These are phyloP conservation scores for Gymnodraco acuticeps DNA, from an alignment of 2,797 vertebrate genomes.

Conservation along the genomic window DNA sequence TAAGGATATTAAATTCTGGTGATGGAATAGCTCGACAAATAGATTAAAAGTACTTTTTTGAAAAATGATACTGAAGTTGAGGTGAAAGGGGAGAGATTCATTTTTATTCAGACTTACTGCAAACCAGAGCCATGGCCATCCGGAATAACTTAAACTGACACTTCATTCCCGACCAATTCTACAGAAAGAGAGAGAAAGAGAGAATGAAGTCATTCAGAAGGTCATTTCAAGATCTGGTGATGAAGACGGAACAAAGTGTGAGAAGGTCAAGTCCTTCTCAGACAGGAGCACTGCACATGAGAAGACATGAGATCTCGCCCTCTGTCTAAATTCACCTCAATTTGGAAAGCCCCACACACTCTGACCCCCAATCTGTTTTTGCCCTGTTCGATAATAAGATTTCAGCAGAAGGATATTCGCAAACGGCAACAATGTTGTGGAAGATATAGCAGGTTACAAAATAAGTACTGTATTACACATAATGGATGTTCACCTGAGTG, in stretches of 20 bases:
- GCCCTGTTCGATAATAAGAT: slow-evolving; percentile 63
- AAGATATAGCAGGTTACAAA: slow-evolving; percentile 30
- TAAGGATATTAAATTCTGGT: not conserved
- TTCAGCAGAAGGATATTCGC: slow-evolving; percentile 41
- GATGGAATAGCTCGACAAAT: not conserved
- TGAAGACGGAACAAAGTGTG: slow-evolving; percentile 32
- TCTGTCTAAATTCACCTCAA: slow-evolving; percentile 56
- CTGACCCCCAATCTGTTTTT: slow-evolving; percentile 44
- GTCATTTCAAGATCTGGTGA: slow-evolving; percentile 30
- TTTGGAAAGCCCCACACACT: slow-evolving; percentile 43
- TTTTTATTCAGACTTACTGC: slow-evolving; percentile 90
- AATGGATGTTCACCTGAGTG: slow-evolving; percentile 48
- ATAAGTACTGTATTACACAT: slow-evolving; percentile 41
- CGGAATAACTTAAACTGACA: slow-evolving; percentile 98
- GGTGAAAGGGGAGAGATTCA: not conserved
- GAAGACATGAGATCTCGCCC: slow-evolving; percentile 37
- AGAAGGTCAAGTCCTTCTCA: slow-evolving; percentile 36
- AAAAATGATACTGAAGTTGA: not conserved
- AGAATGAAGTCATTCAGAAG: slow-evolving; percentile 24
- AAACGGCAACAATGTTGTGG: slow-evolving; percentile 34
- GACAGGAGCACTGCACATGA: slow-evolving; percentile 22
- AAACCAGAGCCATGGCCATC: slow-evolving; percentile 97
- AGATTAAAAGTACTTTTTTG: not conserved
- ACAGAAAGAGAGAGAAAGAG: slow-evolving; percentile 44
- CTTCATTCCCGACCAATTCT: slow-evolving; percentile 99